Evolutionary conservation across 2,797 vertebrate species (phyloP), one percentile per base, ranked within the genome.

Genomic region (Trachops cirrhosus): DNA sequence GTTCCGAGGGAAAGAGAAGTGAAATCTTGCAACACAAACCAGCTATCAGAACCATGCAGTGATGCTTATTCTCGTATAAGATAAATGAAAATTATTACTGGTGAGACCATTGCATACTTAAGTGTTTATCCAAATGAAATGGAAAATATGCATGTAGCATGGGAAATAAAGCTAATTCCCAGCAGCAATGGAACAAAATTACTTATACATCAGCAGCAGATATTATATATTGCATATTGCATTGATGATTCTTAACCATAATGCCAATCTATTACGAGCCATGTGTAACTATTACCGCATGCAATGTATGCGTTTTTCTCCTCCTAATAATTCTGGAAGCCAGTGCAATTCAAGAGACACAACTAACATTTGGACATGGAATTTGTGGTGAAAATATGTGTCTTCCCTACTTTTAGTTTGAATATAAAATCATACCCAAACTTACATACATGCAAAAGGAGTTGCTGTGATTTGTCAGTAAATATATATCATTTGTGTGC

Each of bases 31-130:
- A 93, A 91, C 41, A 57, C n/a, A 93, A 95, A 73, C 10, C 26
- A 92, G 34, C 29, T 92, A 78, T 93, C 39, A 44, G 16, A 94
- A 73, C 21, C 37, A 89, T 52, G 4, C 3, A 91, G 34, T 80
- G 44, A 91, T 78, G 54, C 16, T 84, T n/a, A 44, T 84, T 82
- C 37, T 80, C 26, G 15, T 70, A 50, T 50, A 73, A 84, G 41
- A 97, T 84, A 79, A 95, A 89, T 80, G 37, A 89, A 96, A 93
- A 87, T 80, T 79, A 41, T 91, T 93, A 96, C 67, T 80, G 41
- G 16, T 34, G 32, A 89, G 11, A 75, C 37, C 34, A 86, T 70
- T 89, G 32, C n/a, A 70, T 91, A 77, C 16, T 84, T 73, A 75
- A 95, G 29, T 83, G 18, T 95, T 96, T 93, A 95, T 48, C 29